phyloP scores from a whole-genome alignment of 2,113 vertebrate species.

The Stictonetta naevosa region DNA sequence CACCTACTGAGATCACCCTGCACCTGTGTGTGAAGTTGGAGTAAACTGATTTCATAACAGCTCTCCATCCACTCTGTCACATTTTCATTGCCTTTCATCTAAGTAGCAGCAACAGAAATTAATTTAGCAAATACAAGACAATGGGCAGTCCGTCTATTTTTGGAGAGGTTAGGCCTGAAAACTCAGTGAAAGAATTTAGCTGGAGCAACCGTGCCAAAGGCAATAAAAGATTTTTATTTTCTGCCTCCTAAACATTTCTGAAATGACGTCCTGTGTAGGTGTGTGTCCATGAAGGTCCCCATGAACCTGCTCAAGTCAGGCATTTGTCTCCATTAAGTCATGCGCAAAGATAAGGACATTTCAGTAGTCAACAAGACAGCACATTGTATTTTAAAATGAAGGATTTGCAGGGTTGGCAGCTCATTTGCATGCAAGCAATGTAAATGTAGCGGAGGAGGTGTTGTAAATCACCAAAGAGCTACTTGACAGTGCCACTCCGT shows the following conservation, averaged over 20 bases:
- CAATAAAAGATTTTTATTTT: not conserved
- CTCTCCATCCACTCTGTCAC: not conserved
- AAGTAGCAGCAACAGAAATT: not conserved
- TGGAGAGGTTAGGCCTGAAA: not conserved
- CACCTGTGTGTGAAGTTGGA: not conserved
- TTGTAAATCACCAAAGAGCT: conserved; percentile 75
- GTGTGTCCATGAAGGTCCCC: conserved; percentile 12
- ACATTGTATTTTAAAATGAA: conserved; percentile 49
- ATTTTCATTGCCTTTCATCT: not conserved
- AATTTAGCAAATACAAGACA: not conserved
- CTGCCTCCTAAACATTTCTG: not conserved
- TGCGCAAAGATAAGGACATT: conserved; percentile 67
- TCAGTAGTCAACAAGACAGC: conserved; percentile 41
- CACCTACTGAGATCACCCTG: not conserved
- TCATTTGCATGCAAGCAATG: conserved; percentile 77
- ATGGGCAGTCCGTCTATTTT: not conserved
- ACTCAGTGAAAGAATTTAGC: not conserved
- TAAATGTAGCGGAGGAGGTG: conserved; percentile 45
- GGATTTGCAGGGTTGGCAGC: conserved; percentile 59
- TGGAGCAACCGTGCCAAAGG: not conserved
- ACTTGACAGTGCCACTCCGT: conserved; percentile 65
- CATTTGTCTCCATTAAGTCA: conserved; percentile 75
- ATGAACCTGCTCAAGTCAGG: conserved; percentile 29
- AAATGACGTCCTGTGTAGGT: conserved; percentile 1
- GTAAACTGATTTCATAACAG: not conserved